Evolutionary conservation across 64 coral and sea anemone genomes (phyloP).

Genomic region (Montipora capricornis): DNA sequence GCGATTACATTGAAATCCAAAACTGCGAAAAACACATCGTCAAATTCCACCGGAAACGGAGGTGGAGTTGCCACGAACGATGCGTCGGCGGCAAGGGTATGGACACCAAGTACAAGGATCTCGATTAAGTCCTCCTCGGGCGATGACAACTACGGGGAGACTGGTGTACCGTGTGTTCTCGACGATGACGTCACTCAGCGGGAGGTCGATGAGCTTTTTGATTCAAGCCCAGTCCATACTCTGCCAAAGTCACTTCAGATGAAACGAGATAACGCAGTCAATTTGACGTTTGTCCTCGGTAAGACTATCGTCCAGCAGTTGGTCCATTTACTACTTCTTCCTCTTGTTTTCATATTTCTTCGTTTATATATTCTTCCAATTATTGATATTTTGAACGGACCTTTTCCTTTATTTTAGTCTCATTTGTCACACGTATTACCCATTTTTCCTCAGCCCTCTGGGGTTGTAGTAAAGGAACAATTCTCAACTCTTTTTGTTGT

Average conservation of each 20-base stretch:
- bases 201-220: constrained; percentile 77
- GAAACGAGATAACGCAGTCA: constrained; percentile 79
- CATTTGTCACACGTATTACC: too few relatives aligned
- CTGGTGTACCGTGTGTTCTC: background rate
- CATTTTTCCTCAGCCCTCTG: too few relatives aligned
- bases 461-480: too few relatives aligned
- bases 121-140: constrained; percentile 35
- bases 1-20: background rate
- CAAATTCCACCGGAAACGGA: background rate
- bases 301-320: background rate
- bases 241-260: constrained; percentile 76
- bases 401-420: background rate
- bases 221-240: constrained; percentile 10
- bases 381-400: background rate
- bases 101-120: constrained; percentile 44
- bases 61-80: background rate
- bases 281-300: constrained; percentile 90
- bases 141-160: constrained; percentile 11
- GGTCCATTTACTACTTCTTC: background rate
- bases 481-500: too few relatives aligned
- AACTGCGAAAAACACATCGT: background rate
- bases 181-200: constrained; percentile 54
- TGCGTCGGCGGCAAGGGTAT: constrained; percentile 32
- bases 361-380: background rate
- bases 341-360: background rate